phyloP scores from a whole-genome alignment of 2,113 vertebrate species.

The Chlorocebus sabaeus region DNA sequence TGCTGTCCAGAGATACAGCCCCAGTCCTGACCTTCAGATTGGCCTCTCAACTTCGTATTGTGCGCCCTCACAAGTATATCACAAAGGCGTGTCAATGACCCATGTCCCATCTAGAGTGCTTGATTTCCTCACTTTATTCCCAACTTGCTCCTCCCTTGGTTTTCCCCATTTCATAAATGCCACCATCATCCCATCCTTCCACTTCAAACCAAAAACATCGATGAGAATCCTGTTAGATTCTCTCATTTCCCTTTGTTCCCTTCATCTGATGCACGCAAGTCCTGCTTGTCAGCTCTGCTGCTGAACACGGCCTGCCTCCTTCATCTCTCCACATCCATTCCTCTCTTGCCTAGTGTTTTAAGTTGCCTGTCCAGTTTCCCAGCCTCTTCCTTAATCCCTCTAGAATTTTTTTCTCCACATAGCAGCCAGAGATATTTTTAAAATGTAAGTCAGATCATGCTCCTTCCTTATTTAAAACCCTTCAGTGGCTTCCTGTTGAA shows the following conservation, averaged over 20 bases:
- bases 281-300: background rate
- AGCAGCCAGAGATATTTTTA: background rate
- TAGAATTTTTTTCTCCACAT: background rate
- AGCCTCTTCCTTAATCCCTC: background rate
- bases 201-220: background rate
- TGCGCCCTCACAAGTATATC: background rate
- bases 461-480: background rate
- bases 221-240: background rate
- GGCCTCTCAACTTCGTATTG: fast-evolving
- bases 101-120: fast-evolving
- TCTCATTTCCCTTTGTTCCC: background rate
- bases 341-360: background rate
- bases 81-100: background rate
- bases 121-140: background rate
- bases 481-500: background rate
- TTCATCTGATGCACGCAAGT: background rate
- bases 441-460: background rate
- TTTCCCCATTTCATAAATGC: background rate
- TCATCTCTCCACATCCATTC: background rate
- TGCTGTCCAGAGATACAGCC: background rate
- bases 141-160: background rate
- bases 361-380: background rate
- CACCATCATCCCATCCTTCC: background rate
- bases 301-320: background rate
- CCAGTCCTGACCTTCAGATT: background rate